These are phyloP conservation scores for Loxodonta africana DNA, from an alignment of 2,113 vertebrate species.

Conservation along the genomic window DNA sequence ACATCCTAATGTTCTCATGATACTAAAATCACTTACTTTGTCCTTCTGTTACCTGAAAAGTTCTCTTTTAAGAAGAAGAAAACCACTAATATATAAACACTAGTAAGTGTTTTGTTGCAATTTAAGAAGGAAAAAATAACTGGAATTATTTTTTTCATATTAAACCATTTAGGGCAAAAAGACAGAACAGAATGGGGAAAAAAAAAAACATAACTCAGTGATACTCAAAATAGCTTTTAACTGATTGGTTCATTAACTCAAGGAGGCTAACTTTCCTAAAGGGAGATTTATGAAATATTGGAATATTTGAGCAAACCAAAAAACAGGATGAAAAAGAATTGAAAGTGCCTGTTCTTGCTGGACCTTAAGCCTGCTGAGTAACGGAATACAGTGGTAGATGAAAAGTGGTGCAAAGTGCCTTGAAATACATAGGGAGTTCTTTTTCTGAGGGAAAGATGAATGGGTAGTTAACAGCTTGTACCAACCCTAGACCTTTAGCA, in stretches of 20 bases:
- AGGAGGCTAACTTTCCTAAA: not conserved
- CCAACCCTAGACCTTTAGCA: not conserved
- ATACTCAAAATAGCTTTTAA: not conserved
- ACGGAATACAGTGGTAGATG: not conserved
- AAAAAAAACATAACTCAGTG: not conserved
- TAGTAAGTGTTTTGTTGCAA: not conserved
- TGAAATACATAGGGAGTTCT: not conserved
- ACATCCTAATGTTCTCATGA: not conserved
- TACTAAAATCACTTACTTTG: not conserved
- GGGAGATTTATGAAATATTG: slow-evolving; percentile 9
- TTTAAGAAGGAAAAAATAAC: not conserved
- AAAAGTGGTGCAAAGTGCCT: not conserved
- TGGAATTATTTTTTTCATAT: not conserved
- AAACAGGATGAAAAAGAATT: not conserved
- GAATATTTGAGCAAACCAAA: not conserved
- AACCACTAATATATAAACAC: not conserved
- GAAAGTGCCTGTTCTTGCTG: not conserved
- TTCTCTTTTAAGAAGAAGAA: not conserved
- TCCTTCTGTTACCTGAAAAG: not conserved
- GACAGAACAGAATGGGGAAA: not conserved
- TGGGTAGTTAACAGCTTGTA: not conserved
- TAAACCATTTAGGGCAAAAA: not conserved
- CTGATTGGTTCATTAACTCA: not conserved
- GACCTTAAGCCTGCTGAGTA: not conserved
- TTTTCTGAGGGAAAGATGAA: not conserved